These are phyloP conservation scores for Drosophila yooni DNA, from an alignment of 2,888 invertebrate species.

Conservation along the genomic window DNA sequence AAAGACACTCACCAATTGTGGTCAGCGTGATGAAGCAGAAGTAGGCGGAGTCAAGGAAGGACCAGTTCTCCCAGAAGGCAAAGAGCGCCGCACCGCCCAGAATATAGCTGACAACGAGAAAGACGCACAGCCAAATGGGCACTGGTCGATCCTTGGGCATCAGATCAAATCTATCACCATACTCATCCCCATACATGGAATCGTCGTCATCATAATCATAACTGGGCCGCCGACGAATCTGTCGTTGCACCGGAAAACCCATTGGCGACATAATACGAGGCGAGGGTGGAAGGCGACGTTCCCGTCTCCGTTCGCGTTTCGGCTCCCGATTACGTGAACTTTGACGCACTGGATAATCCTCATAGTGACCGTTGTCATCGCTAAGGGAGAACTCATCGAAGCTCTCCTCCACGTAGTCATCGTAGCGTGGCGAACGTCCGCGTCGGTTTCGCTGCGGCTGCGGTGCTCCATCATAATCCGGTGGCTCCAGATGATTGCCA, in stretches of 20 bases:
- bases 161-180: slow-evolving; percentile 84
- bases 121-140: slow-evolving; percentile 95
- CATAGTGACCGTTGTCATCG: slow-evolving; percentile 65
- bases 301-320: slow-evolving; percentile 60
- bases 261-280: slow-evolving; percentile 89
- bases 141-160: slow-evolving; percentile 88
- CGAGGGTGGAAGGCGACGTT: slow-evolving; percentile 85
- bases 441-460: slow-evolving; percentile 53
- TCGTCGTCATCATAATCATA: slow-evolving; percentile 88
- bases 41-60: slow-evolving; percentile 94
- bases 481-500: slow-evolving; percentile 82
- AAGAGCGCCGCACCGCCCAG: slow-evolving; percentile 95
- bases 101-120: slow-evolving; percentile 95
- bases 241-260: slow-evolving; percentile 88
- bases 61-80: slow-evolving; percentile 94
- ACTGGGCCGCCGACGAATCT: slow-evolving; percentile 85
- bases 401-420: slow-evolving; percentile 82
- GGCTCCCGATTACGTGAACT: slow-evolving; percentile 59
- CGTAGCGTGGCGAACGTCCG: slow-evolving; percentile 74
- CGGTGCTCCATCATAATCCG: slow-evolving; percentile 67
- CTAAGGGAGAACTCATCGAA: slow-evolving; percentile 75
- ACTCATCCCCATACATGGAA: slow-evolving; percentile 87
- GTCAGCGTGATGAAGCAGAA: slow-evolving; percentile 97
- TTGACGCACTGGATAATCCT: slow-evolving; percentile 67
- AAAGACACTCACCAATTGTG: slow-evolving; percentile 88